Conservation (phyloP, 2,888 invertebrate species). For the Lutraria lutraria region DNA sequence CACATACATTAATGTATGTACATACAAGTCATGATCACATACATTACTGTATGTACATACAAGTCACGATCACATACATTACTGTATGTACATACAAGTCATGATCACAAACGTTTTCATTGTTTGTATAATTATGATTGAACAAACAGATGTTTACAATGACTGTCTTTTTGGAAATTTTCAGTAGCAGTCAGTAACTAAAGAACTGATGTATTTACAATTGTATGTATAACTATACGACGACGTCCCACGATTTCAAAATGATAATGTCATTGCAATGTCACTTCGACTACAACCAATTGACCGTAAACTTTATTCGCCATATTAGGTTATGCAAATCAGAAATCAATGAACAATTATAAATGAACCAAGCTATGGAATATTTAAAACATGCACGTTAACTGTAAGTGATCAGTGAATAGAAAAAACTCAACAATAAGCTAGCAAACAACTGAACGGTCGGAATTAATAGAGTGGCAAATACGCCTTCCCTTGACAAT, state of each 20-base stretch:
- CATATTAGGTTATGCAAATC: neutral
- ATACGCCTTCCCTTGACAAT: conserved; percentile 58
- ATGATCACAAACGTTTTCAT: no score
- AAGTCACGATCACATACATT: no score
- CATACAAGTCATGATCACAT: no score
- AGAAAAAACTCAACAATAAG: neutral
- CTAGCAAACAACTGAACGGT: conserved; percentile 37
- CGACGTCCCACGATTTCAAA: neutral
- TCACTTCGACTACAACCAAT: neutral
- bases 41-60: no score
- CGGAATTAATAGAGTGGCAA: conserved; percentile 55
- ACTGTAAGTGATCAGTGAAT: neutral
- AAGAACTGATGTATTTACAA: neutral
- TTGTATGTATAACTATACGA: neutral
- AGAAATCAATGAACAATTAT: conserved; percentile 4
- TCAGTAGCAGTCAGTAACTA: neutral
- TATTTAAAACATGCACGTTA: neutral
- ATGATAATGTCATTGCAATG: neutral
- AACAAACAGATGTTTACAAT: no score
- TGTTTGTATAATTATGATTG: no score
- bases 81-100: no score
- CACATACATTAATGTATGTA: no score
- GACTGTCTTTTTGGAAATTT: neutral
- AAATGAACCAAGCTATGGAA: neutral
- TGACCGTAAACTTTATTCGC: neutral